Conservation (phyloP, 2,888 invertebrate genomes). For the Luperina testacea region DNA sequence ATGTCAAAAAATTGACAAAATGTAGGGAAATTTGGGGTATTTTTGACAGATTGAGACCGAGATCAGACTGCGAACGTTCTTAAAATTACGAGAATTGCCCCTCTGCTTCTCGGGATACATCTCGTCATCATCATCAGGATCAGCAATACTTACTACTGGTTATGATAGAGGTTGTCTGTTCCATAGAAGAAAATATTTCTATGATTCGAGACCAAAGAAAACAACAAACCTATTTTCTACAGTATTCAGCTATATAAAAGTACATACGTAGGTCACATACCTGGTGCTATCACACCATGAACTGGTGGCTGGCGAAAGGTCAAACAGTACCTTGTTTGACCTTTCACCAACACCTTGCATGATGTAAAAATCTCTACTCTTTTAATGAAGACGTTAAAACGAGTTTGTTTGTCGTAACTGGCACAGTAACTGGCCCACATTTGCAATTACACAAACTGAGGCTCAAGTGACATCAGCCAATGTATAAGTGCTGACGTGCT, state of each 20-base stretch:
- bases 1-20: no score
- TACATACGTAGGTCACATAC: background rate
- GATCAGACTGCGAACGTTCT: no score
- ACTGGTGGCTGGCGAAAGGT: background rate
- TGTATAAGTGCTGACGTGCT: background rate
- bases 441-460: constrained; percentile 23
- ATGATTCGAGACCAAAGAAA: background rate
- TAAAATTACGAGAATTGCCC: no score
- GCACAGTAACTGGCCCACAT: constrained; percentile 12
- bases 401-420: constrained; percentile 18
- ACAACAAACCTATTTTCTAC: background rate
- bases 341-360: background rate
- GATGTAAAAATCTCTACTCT: background rate
- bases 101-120: no score
- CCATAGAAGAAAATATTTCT: background rate
- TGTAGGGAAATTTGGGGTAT: no score
- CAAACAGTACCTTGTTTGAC: no score
- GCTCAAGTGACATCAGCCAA: constrained; percentile 8
- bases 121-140: no score
- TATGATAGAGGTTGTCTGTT: background rate
- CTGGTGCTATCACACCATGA: background rate
- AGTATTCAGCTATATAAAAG: background rate
- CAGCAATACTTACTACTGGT: background rate
- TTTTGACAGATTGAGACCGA: no score
- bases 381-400: background rate